phyloP scores from a whole-genome alignment of 2,888 invertebrate genomes.

The Lasiommata megera region DNA sequence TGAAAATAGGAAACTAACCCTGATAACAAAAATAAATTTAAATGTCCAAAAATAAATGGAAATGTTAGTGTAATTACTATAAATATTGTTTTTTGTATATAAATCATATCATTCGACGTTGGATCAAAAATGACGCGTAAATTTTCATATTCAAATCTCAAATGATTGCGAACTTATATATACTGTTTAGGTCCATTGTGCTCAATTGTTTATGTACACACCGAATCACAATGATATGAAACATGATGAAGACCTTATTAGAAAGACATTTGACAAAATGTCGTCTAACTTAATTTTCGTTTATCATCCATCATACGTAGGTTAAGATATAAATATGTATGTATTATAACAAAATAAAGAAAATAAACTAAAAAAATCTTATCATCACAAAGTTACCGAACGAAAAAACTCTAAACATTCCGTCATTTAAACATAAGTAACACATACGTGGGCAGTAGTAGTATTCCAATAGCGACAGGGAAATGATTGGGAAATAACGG shows the following conservation, averaged over 20 bases:
- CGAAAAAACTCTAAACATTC: slow-evolving; percentile 28
- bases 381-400: not conserved
- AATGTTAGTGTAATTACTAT: no score
- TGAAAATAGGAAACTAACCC: no score
- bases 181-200: not conserved
- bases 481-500: not conserved
- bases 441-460: slow-evolving; percentile 24
- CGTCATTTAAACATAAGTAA: slow-evolving; percentile 21
- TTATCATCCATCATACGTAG: not conserved
- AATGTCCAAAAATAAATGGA: no score
- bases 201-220: slow-evolving; percentile 14
- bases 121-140: no score
- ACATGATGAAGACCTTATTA: slow-evolving; percentile 11
- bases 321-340: not conserved
- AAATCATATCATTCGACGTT: no score
- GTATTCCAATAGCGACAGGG: slow-evolving; percentile 6
- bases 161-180: slow-evolving; percentile 23
- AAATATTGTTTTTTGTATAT: no score
- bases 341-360: not conserved
- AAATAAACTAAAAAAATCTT: slow-evolving; percentile 3
- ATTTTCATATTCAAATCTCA: slow-evolving; percentile 8
- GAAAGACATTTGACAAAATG: slow-evolving; percentile 3
- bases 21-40: no score
- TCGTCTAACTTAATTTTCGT: not conserved
- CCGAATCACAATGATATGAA: slow-evolving; percentile 17